Conservation (phyloP, 2,888 invertebrate genomes). For the Phalangium opilio region DNA sequence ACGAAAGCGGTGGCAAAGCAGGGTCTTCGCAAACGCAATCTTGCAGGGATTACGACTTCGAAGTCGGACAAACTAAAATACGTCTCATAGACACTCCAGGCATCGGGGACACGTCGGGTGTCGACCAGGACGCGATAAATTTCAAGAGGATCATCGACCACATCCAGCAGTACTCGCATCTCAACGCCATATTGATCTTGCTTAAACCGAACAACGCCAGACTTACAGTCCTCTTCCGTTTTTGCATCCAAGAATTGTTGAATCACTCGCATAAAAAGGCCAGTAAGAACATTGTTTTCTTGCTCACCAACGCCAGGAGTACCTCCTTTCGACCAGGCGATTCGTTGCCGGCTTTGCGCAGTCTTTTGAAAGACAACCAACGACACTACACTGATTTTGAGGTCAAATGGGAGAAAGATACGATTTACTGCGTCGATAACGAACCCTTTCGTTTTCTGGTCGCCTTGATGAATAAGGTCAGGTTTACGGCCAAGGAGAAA, state of each 20-base stretch:
- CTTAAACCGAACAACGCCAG: no score
- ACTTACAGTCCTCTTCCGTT: slow-evolving; percentile 16
- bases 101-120: slow-evolving; percentile 20
- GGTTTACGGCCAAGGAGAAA: no score
- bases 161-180: slow-evolving; percentile 1
- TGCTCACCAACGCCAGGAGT: slow-evolving; percentile 21
- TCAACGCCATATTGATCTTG: no score
- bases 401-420: no score
- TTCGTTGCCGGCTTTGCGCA: slow-evolving; percentile 3
- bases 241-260: slow-evolving; percentile 22
- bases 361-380: not conserved
- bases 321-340: slow-evolving; percentile 12
- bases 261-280: slow-evolving; percentile 20
- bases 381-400: no score
- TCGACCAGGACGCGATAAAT: slow-evolving; percentile 20
- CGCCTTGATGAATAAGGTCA: no score
- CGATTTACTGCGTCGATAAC: no score
- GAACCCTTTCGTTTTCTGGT: no score
- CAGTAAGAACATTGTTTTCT: slow-evolving; percentile 21
- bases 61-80: slow-evolving; percentile 1
- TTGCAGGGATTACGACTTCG: no score
- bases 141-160: slow-evolving; percentile 9
- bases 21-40: no score
- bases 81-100: slow-evolving; percentile 23
- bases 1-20: no score